Percentiles rank a stretch among this genome's conserved stretches.
Evolutionary conservation across 2,113 vertebrate genomes (phyloP).

Genomic region (Ardeotis arabs): DNA sequence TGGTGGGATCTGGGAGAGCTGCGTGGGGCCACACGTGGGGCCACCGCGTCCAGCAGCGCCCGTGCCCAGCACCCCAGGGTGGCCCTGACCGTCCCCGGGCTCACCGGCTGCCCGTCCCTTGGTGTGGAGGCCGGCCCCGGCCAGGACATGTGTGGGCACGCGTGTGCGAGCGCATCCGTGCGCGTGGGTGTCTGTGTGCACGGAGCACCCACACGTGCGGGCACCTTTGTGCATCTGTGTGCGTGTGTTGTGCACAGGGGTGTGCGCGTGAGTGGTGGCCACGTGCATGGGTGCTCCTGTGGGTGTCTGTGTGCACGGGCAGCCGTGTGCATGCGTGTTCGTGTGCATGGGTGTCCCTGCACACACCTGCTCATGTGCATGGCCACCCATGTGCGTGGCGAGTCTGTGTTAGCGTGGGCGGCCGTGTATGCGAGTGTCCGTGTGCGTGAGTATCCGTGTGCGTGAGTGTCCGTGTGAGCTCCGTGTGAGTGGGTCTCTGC

Average conservation of each 20-base stretch:
- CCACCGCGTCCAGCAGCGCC: not conserved
- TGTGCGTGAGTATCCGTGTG: not conserved
- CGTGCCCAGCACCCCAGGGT: fast-evolving
- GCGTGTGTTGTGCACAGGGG: not conserved
- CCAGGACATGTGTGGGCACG: too few species aligned
- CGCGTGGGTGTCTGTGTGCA: not conserved
- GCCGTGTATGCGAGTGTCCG: not conserved
- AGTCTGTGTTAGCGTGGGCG: too few species aligned
- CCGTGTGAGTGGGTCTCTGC: too few species aligned
- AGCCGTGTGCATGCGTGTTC: not conserved
- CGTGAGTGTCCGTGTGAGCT: too few species aligned
- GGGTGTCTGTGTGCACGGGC: too few species aligned
- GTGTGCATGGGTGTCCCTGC: too few species aligned
- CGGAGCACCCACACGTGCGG: not conserved
- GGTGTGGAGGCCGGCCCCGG: fast-evolving
- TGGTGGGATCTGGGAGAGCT: not conserved
- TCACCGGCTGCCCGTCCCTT: fast-evolving
- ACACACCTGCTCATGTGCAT: not conserved
- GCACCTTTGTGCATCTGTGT: not conserved
- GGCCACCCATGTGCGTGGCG: too few species aligned
- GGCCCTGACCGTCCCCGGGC: not conserved
- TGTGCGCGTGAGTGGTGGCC: not conserved
- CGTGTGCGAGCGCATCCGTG: not conserved
- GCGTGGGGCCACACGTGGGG: fast-evolving
- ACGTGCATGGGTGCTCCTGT: not conserved